Percentiles rank a stretch among this genome's conserved stretches.
Conservation (phyloP, 2,797 vertebrate species). For the Manis crassicaudata region DNA sequence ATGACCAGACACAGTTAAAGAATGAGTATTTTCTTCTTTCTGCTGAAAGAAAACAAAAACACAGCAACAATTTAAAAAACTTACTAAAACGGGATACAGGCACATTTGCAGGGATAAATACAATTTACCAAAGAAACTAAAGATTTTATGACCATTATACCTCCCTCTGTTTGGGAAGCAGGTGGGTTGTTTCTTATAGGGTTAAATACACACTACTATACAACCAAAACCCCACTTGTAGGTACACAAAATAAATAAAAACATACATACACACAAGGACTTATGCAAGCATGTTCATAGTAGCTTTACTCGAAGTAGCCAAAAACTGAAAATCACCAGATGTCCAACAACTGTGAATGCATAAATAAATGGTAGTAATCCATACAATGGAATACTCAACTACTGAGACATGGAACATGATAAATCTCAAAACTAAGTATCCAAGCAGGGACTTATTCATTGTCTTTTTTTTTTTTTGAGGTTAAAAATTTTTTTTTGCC, state of each 20-base stretch:
- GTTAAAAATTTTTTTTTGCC: neutral
- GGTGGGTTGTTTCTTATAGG: neutral
- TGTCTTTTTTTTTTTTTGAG: neutral
- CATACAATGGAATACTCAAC: neutral
- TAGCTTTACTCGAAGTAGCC: neutral
- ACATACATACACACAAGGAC: neutral
- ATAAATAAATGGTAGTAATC: neutral
- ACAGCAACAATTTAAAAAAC: neutral
- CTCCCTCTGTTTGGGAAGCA: neutral
- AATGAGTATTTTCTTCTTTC: conserved; percentile 84
- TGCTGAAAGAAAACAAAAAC: conserved; percentile 73
- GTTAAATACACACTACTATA: neutral
- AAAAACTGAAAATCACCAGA: neutral
- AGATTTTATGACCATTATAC: neutral
- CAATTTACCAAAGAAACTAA: conserved; percentile 9
- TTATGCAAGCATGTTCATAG: neutral
- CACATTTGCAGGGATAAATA: conserved; percentile 19
- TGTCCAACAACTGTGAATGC: neutral
- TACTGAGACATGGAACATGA: neutral
- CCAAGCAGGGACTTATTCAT: neutral
- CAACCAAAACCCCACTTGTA: neutral
- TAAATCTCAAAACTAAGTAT: neutral
- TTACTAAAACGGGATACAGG: neutral
- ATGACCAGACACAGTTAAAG: conserved; percentile 91
- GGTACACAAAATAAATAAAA: neutral